Percentiles rank a stretch among this genome's conserved stretches.
Evolutionary conservation across 2,888 invertebrate species (phyloP).

Genomic region (Steromphala cineraria): DNA sequence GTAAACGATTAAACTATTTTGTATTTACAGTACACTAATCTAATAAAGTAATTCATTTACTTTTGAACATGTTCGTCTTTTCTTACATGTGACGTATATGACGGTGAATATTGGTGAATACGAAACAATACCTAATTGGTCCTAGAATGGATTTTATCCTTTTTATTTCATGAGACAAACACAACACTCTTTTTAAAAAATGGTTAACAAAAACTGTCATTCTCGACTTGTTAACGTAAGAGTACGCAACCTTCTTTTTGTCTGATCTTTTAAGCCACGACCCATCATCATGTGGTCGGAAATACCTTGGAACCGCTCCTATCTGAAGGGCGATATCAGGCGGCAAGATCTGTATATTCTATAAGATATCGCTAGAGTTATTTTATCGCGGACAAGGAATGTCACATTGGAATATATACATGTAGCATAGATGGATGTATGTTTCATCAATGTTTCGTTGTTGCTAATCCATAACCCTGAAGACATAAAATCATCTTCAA

Average conservation of each 20-base stretch:
- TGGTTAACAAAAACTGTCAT: no score
- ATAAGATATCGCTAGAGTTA: no score
- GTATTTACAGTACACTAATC: no score
- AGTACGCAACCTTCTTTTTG: conserved; percentile 28
- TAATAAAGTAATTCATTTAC: no score
- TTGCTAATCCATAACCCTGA: neutral
- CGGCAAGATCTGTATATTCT: conserved; percentile 2
- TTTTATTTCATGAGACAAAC: no score
- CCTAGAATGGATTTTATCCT: no score
- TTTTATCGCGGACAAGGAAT: conserved; percentile 8
- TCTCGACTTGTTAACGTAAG: conserved; percentile 4
- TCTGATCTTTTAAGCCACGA: neutral
- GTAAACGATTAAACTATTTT: no score
- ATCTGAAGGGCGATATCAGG: conserved; percentile 35
- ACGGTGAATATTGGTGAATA: no score
- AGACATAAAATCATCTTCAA: conserved; percentile 17
- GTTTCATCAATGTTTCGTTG: neutral
- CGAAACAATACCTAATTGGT: no score
- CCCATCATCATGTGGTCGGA: neutral
- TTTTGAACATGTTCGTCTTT: no score
- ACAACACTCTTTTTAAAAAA: no score
- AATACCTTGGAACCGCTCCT: neutral
- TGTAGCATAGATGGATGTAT: neutral
- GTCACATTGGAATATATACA: conserved; percentile 19
- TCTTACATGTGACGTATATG: no score